Conservation (phyloP, 2,888 invertebrate species). For the Volucella inanis region DNA sequence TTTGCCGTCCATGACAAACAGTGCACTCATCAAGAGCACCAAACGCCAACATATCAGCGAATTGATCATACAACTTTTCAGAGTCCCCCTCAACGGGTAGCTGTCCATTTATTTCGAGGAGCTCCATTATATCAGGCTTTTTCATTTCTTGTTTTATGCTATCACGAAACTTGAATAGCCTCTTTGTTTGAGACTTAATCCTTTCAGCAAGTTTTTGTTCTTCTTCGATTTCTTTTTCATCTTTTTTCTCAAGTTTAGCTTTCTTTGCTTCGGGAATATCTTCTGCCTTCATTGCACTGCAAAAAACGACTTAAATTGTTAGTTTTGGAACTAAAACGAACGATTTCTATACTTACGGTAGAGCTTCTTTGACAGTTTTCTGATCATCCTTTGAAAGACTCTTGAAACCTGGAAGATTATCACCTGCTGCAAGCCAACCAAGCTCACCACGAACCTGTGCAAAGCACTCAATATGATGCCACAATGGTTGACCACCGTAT, state of each 20-base stretch:
- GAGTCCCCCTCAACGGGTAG: constrained; percentile 87
- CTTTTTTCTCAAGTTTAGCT: constrained; percentile 86
- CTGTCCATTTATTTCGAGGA: constrained; percentile 90
- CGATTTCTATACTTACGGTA: constrained; percentile 85
- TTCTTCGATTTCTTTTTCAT: constrained; percentile 84
- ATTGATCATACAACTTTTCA: constrained; percentile 86
- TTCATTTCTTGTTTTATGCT: constrained; percentile 85
- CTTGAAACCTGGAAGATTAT: constrained; percentile 90
- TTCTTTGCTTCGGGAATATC: constrained; percentile 88
- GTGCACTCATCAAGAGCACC: constrained; percentile 91
- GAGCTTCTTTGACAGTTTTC: constrained; percentile 85
- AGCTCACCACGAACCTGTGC: constrained; percentile 88
- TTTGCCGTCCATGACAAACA: constrained; percentile 90
- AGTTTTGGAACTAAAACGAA: background rate
- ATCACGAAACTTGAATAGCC: constrained; percentile 87
- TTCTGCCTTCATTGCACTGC: constrained; percentile 82
- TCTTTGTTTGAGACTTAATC: constrained; percentile 78
- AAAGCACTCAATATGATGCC: constrained; percentile 97
- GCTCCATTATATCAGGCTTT: constrained; percentile 85
- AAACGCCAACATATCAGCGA: constrained; percentile 94
- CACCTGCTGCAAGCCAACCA: constrained; percentile 89
- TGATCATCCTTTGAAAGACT: constrained; percentile 89
- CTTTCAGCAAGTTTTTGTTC: constrained; percentile 86
- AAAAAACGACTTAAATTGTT: constrained; percentile 74
- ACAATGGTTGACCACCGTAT: constrained; percentile 92